A percentile compares a stretch with the other conserved stretches of the same genome.
Conservation (phyloP, 2,797 vertebrate species). For the Carapus acus region DNA sequence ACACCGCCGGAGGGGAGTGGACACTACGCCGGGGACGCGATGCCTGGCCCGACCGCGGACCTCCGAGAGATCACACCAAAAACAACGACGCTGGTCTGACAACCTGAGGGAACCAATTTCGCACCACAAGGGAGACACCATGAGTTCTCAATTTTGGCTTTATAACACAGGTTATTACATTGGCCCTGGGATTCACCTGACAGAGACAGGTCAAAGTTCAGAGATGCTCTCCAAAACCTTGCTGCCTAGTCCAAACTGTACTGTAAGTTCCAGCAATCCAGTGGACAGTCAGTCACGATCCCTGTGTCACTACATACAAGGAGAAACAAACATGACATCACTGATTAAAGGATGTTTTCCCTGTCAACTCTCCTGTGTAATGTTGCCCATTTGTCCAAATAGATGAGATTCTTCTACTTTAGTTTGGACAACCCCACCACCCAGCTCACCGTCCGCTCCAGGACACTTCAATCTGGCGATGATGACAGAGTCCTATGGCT, state of each 20-base stretch:
- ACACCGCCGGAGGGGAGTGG: constrained; percentile 58
- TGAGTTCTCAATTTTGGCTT: background rate
- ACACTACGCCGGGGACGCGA: constrained; percentile 44
- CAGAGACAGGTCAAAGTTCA: constrained; percentile 39
- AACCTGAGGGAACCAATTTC: background rate
- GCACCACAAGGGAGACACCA: too few species aligned
- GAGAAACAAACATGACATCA: too few species aligned
- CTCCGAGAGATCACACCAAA: constrained; percentile 71
- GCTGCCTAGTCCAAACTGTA: constrained; percentile 65
- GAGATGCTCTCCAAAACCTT: constrained; percentile 71
- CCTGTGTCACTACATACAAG: too few species aligned
- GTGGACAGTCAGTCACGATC: too few species aligned
- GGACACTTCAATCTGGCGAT: constrained; percentile 42
- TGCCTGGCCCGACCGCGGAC: constrained; percentile 57
- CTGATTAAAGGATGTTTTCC: too few species aligned
- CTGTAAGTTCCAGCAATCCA: constrained; percentile 43
- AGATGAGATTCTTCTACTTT: constrained; percentile 73
- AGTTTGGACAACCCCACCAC: constrained; percentile 41
- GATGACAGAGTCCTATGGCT: constrained; percentile 61
- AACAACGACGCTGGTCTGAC: constrained; percentile 69
- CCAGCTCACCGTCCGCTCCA: constrained; percentile 48
- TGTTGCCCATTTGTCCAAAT: constrained; percentile 2
- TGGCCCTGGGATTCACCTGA: constrained; percentile 47
- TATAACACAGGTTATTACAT: constrained; percentile 65
- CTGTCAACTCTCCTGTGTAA: background rate